Evolutionary conservation across 2,888 invertebrate species (phyloP), one percentile per base, ranked within the genome.

Genomic region (Ceriagrion tenellum): DNA sequence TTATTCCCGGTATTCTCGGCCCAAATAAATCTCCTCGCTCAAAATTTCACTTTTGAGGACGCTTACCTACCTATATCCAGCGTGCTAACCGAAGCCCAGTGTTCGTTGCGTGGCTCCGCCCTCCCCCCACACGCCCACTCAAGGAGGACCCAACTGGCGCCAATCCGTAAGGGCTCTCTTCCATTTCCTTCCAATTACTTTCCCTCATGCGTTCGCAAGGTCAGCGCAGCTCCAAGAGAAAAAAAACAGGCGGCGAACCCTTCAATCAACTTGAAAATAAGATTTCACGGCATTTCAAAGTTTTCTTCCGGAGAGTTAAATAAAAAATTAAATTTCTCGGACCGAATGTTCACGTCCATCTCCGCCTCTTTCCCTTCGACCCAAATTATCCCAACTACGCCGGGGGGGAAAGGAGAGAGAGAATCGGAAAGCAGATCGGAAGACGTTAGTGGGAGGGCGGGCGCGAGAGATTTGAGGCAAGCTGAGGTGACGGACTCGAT

Each of bases 301-400:
- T 69, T 93, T 93, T 69, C n/a, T 69, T 74, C 69, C n/a, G 47
- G n/a, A 69, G 59, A 20, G 59, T 59, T 59, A 59, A 63, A 93
- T 59, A 59, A 63, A 93, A 69, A 69, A 69, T 93, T n/a, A 69
- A 74, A 69, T 69, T 69, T 69, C 47, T 93, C 47, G 40, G 91
- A 91, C 93, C 40, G 69, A 47, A 69, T 69, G 47, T 93, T n/a
- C 69, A 93, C 69, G 47, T 69, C n/a, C n/a, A 93, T 69, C n/a
- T 35, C 35, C 81, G 35, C 81, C 81, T 35, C 81, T 4, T 35
- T 12, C 69, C 1, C 12, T 13, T 81, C 81, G 35, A 30, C 81
- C 81, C 81, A 81, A 81, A 81, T 81, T 81, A 81, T 59, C 81
- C 81, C 81, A 81, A 81, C 30, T 35, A 35, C 81, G 35, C 35